Base-by-base conservation (phyloP, 2,888 invertebrate species). In the Neoaliturus tenellus region DNA sequence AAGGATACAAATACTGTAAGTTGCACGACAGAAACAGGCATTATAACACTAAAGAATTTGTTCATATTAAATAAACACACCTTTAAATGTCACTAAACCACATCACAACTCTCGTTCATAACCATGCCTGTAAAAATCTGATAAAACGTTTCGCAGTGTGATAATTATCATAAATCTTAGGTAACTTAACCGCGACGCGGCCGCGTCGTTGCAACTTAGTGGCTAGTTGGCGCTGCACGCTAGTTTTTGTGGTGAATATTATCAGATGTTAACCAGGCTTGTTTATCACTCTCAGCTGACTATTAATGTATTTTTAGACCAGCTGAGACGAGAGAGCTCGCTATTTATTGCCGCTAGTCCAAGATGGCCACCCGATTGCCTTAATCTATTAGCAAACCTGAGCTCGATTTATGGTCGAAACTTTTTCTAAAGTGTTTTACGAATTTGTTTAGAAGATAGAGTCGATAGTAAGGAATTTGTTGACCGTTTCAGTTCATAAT, bases 341-440 rank as follows among this genome's bases (percentile, higher is more conserved):
- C 14, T 75, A 75, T 75, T 75, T 75, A 75, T 75, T 35, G 75
- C 75, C 41, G 6, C 41, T 41, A 41, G 44, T 2, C 41, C 25
- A 75, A 75, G 75, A 75, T 75, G 75, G 75, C 75, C 75, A 44
- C 48, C 10, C 0, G 69, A 69, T 69, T 69, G 23, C 23, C n/a
- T 35, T 69, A 69, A 69, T 69, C 69, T 69, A 69, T 69, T 69
- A 69, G 69, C 35, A 69, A 39, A 20, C 69, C n/a, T 20, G 35
- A 20, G 35, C 35, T 69, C 6, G 39, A 69, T 69, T 69, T 39
- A 69, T 35, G 20, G 8, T 20, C 69, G 69, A 39, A 25, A 39
- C n/a, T 35, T 28, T 62, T 62, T 55, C 31, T 69, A 20, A 69
- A 62, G 69, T 69, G 69, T 67, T 67, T 31, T 17, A 69, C 17